These are phyloP conservation scores for Bhutanitis thaidina DNA, from an alignment of 2,888 invertebrate species.

Conservation along the genomic window DNA sequence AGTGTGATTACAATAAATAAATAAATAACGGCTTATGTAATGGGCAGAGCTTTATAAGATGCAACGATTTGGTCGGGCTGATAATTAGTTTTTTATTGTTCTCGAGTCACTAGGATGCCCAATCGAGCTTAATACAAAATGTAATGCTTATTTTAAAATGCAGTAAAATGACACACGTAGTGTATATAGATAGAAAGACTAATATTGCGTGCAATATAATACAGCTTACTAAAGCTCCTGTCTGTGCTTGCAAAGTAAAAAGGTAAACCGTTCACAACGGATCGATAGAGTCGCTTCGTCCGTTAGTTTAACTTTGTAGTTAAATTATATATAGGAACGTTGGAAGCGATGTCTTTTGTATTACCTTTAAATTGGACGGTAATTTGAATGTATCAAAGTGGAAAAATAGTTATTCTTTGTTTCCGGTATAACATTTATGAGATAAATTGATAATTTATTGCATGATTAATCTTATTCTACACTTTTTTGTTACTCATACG, in stretches of 20 bases:
- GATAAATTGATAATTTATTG: slow-evolving; percentile 50
- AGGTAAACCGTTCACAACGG: slow-evolving; percentile 16
- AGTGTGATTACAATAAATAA: slow-evolving; percentile 6
- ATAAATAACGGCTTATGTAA: slow-evolving; percentile 5
- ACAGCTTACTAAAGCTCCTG: background rate
- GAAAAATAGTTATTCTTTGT: slow-evolving; percentile 50
- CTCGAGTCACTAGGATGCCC: background rate
- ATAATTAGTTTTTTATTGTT: slow-evolving; percentile 7
- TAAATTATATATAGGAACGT: slow-evolving; percentile 64
- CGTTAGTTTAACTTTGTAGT: slow-evolving; percentile 61
- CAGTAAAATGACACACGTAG: background rate
- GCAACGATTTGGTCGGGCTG: slow-evolving; percentile 26
- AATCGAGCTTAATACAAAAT: background rate
- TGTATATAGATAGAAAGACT: background rate
- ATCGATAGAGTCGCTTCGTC: slow-evolving; percentile 36
- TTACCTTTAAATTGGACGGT: slow-evolving; percentile 32
- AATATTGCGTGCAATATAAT: slow-evolving; percentile 1
- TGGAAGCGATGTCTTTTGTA: slow-evolving; percentile 39
- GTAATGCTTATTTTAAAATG: slow-evolving; percentile 1
- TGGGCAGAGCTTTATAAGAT: slow-evolving; percentile 43
- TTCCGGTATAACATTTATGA: slow-evolving; percentile 39
- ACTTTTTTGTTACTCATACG: background rate
- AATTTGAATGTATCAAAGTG: slow-evolving; percentile 26
- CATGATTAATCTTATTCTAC: background rate
- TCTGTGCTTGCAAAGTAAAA: background rate